phyloP scores from a whole-genome alignment of 2,888 invertebrate species.

The Monoplex corrugatus region DNA sequence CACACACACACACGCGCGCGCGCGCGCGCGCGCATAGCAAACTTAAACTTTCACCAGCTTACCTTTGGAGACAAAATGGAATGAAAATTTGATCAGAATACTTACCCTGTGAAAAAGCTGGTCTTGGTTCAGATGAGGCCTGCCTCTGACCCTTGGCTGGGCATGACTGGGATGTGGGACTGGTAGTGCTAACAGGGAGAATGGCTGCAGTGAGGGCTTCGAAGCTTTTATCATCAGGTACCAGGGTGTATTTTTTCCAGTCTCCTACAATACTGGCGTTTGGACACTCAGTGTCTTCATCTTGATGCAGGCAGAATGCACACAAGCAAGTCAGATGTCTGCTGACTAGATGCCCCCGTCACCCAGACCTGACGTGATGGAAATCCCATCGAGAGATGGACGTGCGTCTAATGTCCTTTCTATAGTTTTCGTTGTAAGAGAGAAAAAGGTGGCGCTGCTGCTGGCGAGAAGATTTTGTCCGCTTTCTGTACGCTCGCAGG shows the following conservation, averaged over 20 bases:
- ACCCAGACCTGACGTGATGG: not conserved
- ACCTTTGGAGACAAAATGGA: not conserved
- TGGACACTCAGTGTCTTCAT: not conserved
- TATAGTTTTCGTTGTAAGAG: not conserved
- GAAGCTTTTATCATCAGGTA: not conserved
- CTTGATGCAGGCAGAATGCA: not conserved
- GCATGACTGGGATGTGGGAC: not conserved
- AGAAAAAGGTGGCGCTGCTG: too few relatives aligned
- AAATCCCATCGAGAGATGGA: too few relatives aligned
- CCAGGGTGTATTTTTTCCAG: not conserved
- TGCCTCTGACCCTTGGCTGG: slow-evolving; percentile 2
- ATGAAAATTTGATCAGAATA: too few relatives aligned
- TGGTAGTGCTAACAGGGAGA: not conserved
- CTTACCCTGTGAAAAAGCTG: not conserved
- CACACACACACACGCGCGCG: too few relatives aligned
- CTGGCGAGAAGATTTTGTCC: too few relatives aligned
- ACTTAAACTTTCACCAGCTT: not conserved
- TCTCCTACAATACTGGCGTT: not conserved
- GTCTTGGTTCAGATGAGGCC: not conserved
- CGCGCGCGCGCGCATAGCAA: too few relatives aligned
- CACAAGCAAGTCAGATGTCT: not conserved
- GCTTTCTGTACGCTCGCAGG: too few relatives aligned
- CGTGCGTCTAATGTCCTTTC: too few relatives aligned
- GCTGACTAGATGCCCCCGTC: not conserved
- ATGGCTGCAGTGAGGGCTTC: not conserved